These are phyloP conservation scores for Erebia aethiops DNA, from an alignment of 2,888 invertebrate genomes.

Conservation along the genomic window DNA sequence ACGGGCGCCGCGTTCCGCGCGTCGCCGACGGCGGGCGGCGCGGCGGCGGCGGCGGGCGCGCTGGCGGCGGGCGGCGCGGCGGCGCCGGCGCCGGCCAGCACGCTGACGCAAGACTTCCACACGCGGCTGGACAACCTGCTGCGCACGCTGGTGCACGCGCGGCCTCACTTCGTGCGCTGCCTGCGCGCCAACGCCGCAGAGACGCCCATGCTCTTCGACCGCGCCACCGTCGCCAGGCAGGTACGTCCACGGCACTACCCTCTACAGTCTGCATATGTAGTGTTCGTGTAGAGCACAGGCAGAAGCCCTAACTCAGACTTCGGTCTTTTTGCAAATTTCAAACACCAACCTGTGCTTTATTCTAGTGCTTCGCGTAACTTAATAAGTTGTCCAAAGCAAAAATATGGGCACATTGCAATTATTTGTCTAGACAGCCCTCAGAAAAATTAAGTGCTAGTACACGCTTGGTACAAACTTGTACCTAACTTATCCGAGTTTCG, in stretches of 20 bases:
- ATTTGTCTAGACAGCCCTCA: too few relatives aligned
- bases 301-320: too few relatives aligned
- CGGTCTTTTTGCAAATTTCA: too few relatives aligned
- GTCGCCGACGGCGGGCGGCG: constrained; percentile 95
- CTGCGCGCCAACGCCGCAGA: constrained; percentile 93
- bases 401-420: too few relatives aligned
- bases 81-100: constrained; percentile 91
- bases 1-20: constrained; percentile 87
- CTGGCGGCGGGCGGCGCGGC: constrained; percentile 86
- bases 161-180: constrained; percentile 97
- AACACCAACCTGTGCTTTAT: too few relatives aligned
- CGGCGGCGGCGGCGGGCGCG: constrained; percentile 91
- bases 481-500: too few relatives aligned
- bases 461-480: too few relatives aligned
- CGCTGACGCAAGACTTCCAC: constrained; percentile 97
- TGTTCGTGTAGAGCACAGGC: too few relatives aligned
- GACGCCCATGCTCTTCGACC: constrained; percentile 92
- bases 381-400: too few relatives aligned
- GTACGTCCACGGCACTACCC: constrained; percentile 40
- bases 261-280: too few relatives aligned
- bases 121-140: constrained; percentile 95
- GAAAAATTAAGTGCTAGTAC: too few relatives aligned
- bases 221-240: constrained; percentile 92
- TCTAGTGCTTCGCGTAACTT: too few relatives aligned
- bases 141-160: constrained; percentile 94